phyloP scores from a whole-genome alignment of 2,888 invertebrate species.

The Mechanitis mazaeus region DNA sequence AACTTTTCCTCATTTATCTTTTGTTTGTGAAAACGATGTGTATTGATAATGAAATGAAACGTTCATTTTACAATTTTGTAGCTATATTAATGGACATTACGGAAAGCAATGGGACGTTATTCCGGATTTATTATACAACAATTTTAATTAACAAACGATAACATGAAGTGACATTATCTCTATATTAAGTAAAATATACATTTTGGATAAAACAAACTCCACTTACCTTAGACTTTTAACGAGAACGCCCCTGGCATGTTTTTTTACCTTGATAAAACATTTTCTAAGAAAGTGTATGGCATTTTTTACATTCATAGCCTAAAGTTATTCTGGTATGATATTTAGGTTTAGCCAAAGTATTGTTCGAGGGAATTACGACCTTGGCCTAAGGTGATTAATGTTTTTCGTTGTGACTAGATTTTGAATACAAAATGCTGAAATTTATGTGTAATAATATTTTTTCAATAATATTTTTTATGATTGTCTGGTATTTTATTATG shows the following conservation, averaged over 20 bases:
- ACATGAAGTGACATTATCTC: too few species aligned
- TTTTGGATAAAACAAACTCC: background rate
- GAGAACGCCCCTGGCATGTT: background rate
- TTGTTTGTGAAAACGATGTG: slow-evolving; percentile 18
- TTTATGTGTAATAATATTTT: background rate
- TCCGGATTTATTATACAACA: background rate
- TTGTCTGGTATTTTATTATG: background rate
- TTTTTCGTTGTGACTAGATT: slow-evolving; percentile 9
- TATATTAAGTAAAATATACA: background rate
- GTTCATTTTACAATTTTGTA: slow-evolving; percentile 9
- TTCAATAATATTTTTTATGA: background rate
- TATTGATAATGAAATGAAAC: slow-evolving; percentile 23
- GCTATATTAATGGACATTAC: background rate
- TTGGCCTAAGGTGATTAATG: slow-evolving; percentile 39
- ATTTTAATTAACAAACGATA: background rate
- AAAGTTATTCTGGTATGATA: slow-evolving; percentile 22
- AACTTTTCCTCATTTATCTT: slow-evolving; percentile 23
- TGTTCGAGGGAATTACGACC: slow-evolving; percentile 34
- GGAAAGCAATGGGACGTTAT: background rate
- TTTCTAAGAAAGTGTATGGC: slow-evolving; percentile 1
- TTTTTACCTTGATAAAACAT: slow-evolving; percentile 2
- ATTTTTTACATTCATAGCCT: slow-evolving; percentile 10
- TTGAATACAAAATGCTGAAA: background rate
- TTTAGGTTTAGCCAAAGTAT: slow-evolving; percentile 26
- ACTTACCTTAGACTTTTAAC: slow-evolving; percentile 4